Base-by-base conservation (phyloP, 2,113 vertebrate genomes). In the Thalassarche chlororhynchos region DNA sequence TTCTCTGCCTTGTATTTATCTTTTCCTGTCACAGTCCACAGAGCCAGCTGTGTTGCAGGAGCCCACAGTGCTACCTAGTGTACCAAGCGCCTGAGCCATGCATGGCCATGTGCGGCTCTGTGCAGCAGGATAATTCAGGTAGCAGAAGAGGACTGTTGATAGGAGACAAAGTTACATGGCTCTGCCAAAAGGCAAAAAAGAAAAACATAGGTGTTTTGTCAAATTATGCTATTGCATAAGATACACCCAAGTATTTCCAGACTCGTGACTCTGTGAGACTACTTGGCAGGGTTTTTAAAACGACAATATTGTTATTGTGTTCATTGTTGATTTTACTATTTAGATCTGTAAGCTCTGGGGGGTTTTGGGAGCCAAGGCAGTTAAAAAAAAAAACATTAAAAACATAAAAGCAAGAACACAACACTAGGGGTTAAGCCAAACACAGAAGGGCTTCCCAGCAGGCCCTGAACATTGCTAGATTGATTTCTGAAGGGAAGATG, bases 151-250 rank as follows among this genome's bases (percentile, higher is more conserved):
- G 52, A 36, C 4, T 89, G 34, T 25, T 84, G 40, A 31, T 24
- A 65, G 44, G 61, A 87, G 49, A 83, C 26, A 60, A 89, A 90
- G 23, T 60, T 64, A 32, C 54, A 40, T 8, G 36, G 36, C 38
- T 82, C 49, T 94, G 75, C 52, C 84, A 83, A 74, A 74, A 87
- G 16, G 23, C 10, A 26, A 83, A 57, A 52, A 44, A 72, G 1
- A 85, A 79, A 84, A 86, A 71, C 8, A 89, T 8, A 70, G 60
- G 42, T 91, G 42, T 31, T 87, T 82, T 94, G 95, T 84, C 94
- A 96, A 93, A 78, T 79, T 28, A 61, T 17, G 17, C 46, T 92
- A 60, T 94, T 95, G 90, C 84, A 32, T 65, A 96, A 96, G 77
- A 87, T 36, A 65, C 15, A 71, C 8, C 12, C 77, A 84, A 82